Conservation (phyloP, 2,113 vertebrate species). For the Ictalurus punctatus region DNA sequence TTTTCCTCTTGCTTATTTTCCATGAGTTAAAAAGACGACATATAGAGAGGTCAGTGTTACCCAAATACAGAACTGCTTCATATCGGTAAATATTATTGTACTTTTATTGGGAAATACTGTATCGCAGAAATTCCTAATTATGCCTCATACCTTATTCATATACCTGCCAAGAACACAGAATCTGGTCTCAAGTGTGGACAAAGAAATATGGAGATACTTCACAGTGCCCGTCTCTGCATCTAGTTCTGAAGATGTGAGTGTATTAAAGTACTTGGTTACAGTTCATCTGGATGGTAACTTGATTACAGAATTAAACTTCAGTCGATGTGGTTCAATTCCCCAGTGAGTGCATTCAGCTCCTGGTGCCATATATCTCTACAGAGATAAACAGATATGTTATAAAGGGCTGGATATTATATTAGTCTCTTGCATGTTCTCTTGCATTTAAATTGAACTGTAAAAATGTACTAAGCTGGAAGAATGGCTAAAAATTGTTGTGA, state of each 20-base stretch:
- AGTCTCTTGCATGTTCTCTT: not conserved
- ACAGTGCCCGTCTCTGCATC: not conserved
- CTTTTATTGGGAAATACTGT: not conserved
- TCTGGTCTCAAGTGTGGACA: not conserved
- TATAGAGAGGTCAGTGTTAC: not conserved
- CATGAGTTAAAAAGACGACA: not conserved
- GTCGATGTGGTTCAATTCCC: slow-evolving; percentile 12
- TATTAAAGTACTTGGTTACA: not conserved
- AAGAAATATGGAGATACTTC: not conserved
- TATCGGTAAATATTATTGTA: slow-evolving; percentile 58
- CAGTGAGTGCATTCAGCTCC: not conserved
- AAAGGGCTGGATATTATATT: not conserved
- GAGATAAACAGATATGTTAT: slow-evolving; percentile 6
- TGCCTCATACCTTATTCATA: slow-evolving; percentile 59
- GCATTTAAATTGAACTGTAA: not conserved
- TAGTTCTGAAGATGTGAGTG: not conserved
- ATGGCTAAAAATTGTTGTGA: not conserved
- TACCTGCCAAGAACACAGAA: not conserved
- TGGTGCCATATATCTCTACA: not conserved
- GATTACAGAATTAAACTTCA: slow-evolving; percentile 3
- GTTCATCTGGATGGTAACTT: slow-evolving; percentile 11
- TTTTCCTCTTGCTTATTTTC: slow-evolving; percentile 14
- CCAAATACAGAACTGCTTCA: slow-evolving; percentile 16
- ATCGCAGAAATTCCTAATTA: slow-evolving; percentile 51
- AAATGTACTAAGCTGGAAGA: not conserved